These are phyloP conservation scores for Aleiodes testaceus DNA, from an alignment of 2,888 invertebrate species.

Conservation along the genomic window DNA sequence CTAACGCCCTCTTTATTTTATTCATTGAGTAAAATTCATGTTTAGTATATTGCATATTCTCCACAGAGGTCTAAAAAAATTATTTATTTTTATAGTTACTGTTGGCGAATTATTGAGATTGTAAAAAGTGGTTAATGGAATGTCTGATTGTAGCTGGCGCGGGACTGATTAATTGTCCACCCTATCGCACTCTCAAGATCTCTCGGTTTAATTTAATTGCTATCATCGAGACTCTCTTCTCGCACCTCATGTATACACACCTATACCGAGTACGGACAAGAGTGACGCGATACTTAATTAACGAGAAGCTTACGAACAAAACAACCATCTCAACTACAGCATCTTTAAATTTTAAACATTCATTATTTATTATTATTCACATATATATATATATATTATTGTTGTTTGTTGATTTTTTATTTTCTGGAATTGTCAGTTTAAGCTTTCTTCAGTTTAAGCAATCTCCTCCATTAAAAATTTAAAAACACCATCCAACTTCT, in stretches of 20 bases:
- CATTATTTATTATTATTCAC: not conserved
- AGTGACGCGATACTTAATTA: slow-evolving; percentile 23
- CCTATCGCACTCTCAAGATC: slow-evolving; percentile 64
- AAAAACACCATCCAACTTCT: slow-evolving; percentile 49
- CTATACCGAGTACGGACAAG: slow-evolving; percentile 19
- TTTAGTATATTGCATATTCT: too few relatives aligned
- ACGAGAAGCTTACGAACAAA: slow-evolving; percentile 17
- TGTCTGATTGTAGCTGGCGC: slow-evolving; percentile 62
- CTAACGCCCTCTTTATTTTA: slow-evolving; percentile 40
- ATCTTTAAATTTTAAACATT: not conserved
- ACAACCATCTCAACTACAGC: slow-evolving; percentile 17
- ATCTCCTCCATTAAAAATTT: not conserved
- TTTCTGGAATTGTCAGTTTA: not conserved
- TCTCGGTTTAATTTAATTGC: slow-evolving; percentile 67
- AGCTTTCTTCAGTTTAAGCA: too few relatives aligned
- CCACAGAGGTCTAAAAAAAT: too few relatives aligned
- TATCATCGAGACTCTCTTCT: slow-evolving; percentile 57
- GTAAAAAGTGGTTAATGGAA: slow-evolving; percentile 64
- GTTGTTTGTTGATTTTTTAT: slow-evolving; percentile 4
- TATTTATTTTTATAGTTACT: too few relatives aligned
- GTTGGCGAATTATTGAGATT: slow-evolving; percentile 53
- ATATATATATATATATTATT: not conserved
- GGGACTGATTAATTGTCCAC: slow-evolving; percentile 66
- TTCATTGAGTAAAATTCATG: too few relatives aligned
- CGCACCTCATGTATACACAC: slow-evolving; percentile 32